Evolutionary conservation across 2,797 vertebrate genomes (phyloP), one percentile per base, ranked within the genome.

Genomic region (Lutjanus campechanus): DNA sequence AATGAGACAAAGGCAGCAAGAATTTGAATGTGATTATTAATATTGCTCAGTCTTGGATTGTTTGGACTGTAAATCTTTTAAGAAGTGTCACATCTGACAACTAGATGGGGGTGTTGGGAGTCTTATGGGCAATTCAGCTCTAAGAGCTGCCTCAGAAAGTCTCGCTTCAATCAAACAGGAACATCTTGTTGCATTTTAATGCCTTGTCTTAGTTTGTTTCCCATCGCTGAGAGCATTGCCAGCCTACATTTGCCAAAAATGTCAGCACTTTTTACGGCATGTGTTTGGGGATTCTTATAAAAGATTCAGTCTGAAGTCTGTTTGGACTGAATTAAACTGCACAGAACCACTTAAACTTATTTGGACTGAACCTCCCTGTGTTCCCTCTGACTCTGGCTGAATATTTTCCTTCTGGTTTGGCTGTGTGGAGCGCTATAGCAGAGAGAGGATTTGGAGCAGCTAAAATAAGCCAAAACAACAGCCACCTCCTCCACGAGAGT

Each of bases 391-490:
- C 69, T 72, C 67, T 79, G 87, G 81, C 69, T 71, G 61, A 85
- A 79, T 68, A 50, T 79, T 77, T 84, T 85, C 69, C 58, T 76
- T 81, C 77, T 81, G 83, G 67, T 91, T 88, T 88, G 81, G 85
- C 77, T 76, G 80, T 11, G 36, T 54, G 58, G 68, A 85, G 55
- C 62, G 4, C 73, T 77, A 55, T 73, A 83, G 81, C 72, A 76
- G 77, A 79, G 81, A 85, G 81, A 85, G 83, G 88, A 93, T 89
- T 86, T 65, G 79, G 63, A 85, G 79, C 74, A 77, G 80, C 88
- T 89, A 89, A 93, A 94, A 91, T 92, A 89, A 91, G 87, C 73
- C 82, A 76, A 91, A 92, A 87, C 79, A 91, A 84, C 87, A 82
- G 82, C 77, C 65, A 72, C 88, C 87, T 85, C 85, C 85, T 86